Base-by-base conservation (phyloP, 2,797 vertebrate species). In the Anomalospiza imberbis region DNA sequence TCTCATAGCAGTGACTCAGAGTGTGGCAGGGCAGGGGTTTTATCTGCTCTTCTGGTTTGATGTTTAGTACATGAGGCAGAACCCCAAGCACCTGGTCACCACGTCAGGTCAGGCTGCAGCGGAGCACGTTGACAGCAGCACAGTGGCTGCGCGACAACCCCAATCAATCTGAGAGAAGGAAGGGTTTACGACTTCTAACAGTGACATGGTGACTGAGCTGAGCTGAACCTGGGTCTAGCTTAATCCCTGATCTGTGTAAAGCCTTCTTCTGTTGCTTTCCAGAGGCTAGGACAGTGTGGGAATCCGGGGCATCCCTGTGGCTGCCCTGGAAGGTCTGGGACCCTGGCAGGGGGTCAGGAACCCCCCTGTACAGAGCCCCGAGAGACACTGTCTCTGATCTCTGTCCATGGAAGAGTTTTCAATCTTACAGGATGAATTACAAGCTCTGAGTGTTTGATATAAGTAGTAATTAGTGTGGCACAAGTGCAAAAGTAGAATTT, bases 21-120 rank as follows among this genome's bases (percentile, higher is more conserved):
- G 81, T 29, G 78, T 67, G 76, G 53, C n/a, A 4, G 76, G 22
- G 57, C 34, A 31, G 34, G 36, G 24, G n/a, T 44, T 93, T 82
- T 18, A 31, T 65, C 65, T 70, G 63, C 53, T 79, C 2, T 5
- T 17, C 16, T 26, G 63, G n/a, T 50, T 62, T 91, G 85, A 77
- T 80, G 42, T 82, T 92, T 87, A 72, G 78, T 79, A 34, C 79
- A 67, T 42, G 48, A 94, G 86, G 85, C 85, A 92, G 79, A 96
- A 74, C 67, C 84, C 78, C 65, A 4, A 84, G 66, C 73, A 50
- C 91, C 70, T 55, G 58, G 67, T 86, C 48, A 62, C 16, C 3
- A 4, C 14, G 57, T 70, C 93, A 93, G 61, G 53, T 84, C 70
- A 45, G 47, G 54, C 76, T 9, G 4, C 83, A 78, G 7, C 0